Evolutionary conservation across 2,888 invertebrate genomes (phyloP).

Genomic region (Torymus aiolomorphi): DNA sequence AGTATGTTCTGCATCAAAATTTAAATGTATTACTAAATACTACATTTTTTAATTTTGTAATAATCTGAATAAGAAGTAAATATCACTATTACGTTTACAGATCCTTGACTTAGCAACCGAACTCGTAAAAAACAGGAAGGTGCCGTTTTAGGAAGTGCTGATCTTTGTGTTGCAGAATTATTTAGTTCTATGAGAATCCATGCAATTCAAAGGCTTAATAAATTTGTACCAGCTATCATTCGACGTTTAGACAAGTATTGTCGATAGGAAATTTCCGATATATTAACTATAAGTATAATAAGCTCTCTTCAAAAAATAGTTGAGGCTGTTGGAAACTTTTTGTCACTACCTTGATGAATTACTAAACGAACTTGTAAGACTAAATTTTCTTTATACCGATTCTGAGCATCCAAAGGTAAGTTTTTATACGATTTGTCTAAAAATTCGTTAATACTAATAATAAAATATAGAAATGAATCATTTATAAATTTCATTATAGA

Average conservation of each 20-base stretch:
- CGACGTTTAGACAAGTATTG: conserved; percentile 81
- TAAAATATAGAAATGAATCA: conserved; percentile 20
- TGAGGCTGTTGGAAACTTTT: conserved; percentile 87
- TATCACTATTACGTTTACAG: conserved; percentile 62
- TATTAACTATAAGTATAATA: conserved; percentile 84
- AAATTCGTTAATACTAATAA: background rate
- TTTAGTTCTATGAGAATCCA: conserved; percentile 86
- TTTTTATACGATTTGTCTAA: background rate
- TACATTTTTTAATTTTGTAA: too few relatives aligned
- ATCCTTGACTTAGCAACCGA: conserved; percentile 83
- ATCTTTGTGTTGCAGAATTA: conserved; percentile 88
- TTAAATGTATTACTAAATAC: background rate
- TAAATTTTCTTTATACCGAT: conserved; percentile 73
- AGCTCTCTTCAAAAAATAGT: conserved; percentile 89
- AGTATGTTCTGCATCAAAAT: conserved; percentile 68
- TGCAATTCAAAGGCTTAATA: conserved; percentile 84
- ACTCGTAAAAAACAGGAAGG: conserved; percentile 79
- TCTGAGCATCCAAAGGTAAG: conserved; percentile 70
- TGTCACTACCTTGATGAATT: conserved; percentile 90
- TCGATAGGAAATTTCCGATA: conserved; percentile 79
- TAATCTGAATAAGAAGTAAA: too few relatives aligned
- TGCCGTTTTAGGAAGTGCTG: conserved; percentile 84
- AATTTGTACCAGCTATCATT: conserved; percentile 87
- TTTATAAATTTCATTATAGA: conserved; percentile 62
- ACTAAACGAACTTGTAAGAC: conserved; percentile 80